Evolutionary conservation across 1,140 invertebrate species (phyloP).

Genomic region (Solenopsis invicta): DNA sequence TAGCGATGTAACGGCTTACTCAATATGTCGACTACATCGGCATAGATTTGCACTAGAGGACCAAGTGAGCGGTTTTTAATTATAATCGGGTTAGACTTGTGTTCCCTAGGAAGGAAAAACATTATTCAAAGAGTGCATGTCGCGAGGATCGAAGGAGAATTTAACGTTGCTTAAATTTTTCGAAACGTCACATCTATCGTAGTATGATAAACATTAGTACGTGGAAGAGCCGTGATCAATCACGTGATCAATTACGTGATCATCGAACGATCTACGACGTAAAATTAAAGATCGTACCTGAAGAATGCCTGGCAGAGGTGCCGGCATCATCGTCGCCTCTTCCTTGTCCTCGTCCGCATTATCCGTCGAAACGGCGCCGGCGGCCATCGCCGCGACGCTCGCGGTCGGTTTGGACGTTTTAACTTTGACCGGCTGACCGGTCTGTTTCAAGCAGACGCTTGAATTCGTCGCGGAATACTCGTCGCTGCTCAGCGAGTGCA

Average conservation of each 20-base stretch:
- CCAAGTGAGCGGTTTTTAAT: slow-evolving; percentile 75
- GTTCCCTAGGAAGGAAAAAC: slow-evolving; percentile 78
- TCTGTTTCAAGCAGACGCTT: slow-evolving; percentile 69
- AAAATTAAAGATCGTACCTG: slow-evolving; percentile 85
- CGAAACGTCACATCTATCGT: neutral
- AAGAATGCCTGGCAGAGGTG: slow-evolving; percentile 88
- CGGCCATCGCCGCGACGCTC: slow-evolving; percentile 83
- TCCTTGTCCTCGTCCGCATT: slow-evolving; percentile 80
- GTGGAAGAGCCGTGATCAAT: neutral
- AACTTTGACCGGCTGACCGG: slow-evolving; percentile 69
- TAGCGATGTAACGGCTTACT: slow-evolving; percentile 73
- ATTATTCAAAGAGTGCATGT: slow-evolving; percentile 69
- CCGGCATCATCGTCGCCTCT: slow-evolving; percentile 82
- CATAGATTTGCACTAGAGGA: slow-evolving; percentile 76
- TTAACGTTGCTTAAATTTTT: slow-evolving; percentile 24
- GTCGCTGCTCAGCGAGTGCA: slow-evolving; percentile 89
- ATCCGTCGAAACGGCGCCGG: slow-evolving; percentile 74
- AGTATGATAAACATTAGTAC: neutral
- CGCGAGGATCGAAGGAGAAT: neutral
- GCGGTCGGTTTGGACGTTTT: slow-evolving; percentile 81
- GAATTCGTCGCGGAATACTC: slow-evolving; percentile 79
- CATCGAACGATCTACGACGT: no score
- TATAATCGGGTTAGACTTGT: slow-evolving; percentile 78
- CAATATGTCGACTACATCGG: slow-evolving; percentile 73
- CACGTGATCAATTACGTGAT: no score